A percentile compares a stretch with the other conserved stretches of the same genome.
Conservation (phyloP, 2,888 invertebrate genomes). For the Hymenopus coronatus region DNA sequence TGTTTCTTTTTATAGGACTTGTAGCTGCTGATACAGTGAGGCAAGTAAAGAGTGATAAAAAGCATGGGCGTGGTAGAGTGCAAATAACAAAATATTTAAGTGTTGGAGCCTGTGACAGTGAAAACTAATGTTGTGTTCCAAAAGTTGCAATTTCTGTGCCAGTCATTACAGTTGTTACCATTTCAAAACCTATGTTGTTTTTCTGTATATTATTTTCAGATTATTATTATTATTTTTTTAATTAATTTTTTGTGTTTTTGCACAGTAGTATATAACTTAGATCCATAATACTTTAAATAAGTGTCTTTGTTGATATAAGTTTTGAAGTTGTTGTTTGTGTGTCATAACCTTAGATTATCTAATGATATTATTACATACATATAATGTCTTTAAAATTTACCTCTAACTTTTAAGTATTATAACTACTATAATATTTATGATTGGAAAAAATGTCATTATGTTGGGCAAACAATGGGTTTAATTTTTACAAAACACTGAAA, state of each 20-base stretch:
- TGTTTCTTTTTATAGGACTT: slow-evolving; percentile 46
- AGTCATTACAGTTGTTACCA: not conserved
- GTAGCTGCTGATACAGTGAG: slow-evolving; percentile 47
- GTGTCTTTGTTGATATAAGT: not conserved
- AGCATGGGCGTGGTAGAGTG: slow-evolving; percentile 1
- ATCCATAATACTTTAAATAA: not conserved
- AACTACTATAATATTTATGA: no score
- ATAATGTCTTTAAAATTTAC: no score
- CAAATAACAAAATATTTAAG: slow-evolving; percentile 11
- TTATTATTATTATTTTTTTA: not conserved
- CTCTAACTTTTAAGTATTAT: no score
- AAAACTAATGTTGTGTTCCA: not conserved
- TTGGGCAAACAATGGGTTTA: no score
- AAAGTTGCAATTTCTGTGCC: not conserved
- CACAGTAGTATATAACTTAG: not conserved
- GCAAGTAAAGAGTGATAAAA: slow-evolving; percentile 42
- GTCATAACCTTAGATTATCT: not conserved
- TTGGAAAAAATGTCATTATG: no score
- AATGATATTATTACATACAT: no score
- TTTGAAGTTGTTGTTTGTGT: not conserved
- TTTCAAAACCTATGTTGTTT: not conserved
- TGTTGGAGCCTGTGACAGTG: slow-evolving; percentile 5
- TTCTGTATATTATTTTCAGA: not conserved
- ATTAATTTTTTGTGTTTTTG: not conserved
- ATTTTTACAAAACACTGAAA: no score